Evolutionary conservation across 1,140 invertebrate species (phyloP).

Genomic region (Magallana ariakensis): DNA sequence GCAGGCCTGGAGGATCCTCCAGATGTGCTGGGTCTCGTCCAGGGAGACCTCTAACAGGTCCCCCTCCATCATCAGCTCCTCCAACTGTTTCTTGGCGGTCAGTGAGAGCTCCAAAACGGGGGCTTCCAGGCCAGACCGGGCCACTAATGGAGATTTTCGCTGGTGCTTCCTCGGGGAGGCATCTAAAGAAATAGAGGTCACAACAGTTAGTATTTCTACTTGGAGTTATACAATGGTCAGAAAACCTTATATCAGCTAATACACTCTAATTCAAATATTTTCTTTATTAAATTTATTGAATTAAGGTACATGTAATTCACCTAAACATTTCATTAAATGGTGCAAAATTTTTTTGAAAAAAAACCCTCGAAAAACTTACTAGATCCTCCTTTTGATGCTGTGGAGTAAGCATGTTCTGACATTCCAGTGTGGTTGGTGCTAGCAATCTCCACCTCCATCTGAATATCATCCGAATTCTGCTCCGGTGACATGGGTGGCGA

Average conservation of each 20-base stretch:
- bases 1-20: constrained; percentile 87
- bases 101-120: constrained; percentile 80
- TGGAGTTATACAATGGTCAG: too few species aligned
- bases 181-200: not conserved
- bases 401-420: constrained; percentile 82
- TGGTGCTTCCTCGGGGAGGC: constrained; percentile 79
- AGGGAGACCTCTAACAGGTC: constrained; percentile 91
- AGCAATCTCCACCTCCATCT: constrained; percentile 71
- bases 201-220: too few species aligned
- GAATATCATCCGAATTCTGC: constrained; percentile 65
- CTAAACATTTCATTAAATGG: too few species aligned
- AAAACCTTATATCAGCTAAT: too few species aligned
- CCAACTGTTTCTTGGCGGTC: constrained; percentile 81
- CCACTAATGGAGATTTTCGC: constrained; percentile 81
- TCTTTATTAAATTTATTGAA: too few species aligned
- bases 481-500: constrained; percentile 64
- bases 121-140: constrained; percentile 77
- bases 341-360: too few species aligned
- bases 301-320: too few species aligned
- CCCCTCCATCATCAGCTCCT: constrained; percentile 94
- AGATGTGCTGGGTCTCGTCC: constrained; percentile 91
- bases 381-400: constrained; percentile 77
- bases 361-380: constrained; percentile 67
- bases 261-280: too few species aligned
- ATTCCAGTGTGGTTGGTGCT: constrained; percentile 68